Percentiles rank a stretch among this genome's conserved stretches.
phyloP scores from a whole-genome alignment of 2,113 vertebrate species.

The Grantiella picta region DNA sequence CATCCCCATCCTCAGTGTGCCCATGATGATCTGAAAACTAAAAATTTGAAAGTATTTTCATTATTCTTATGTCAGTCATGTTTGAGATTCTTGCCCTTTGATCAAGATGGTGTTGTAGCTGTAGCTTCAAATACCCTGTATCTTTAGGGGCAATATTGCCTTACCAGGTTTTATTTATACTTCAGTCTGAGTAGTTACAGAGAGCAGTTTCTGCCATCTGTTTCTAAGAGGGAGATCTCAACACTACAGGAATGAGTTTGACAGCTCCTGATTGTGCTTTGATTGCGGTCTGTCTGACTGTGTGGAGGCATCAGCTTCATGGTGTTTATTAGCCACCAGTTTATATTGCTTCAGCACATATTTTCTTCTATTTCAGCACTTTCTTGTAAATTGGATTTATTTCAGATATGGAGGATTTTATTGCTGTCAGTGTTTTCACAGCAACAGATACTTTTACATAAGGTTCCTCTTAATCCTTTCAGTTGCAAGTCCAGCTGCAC shows the following conservation, averaged over 20 bases:
- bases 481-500: background rate
- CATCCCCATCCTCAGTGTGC: background rate
- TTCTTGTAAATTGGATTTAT: background rate
- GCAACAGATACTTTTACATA: background rate
- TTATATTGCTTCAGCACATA: background rate
- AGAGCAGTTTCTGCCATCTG: background rate
- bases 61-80: background rate
- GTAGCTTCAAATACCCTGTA: background rate
- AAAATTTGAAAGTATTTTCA: background rate
- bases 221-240: background rate
- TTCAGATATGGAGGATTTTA: background rate
- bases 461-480: background rate
- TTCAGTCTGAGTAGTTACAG: background rate
- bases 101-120: background rate
- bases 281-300: background rate
- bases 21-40: background rate
- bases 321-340: background rate
- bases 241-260: background rate
- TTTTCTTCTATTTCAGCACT: background rate
- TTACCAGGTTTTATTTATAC: background rate
- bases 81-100: background rate
- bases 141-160: background rate
- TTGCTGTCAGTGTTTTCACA: background rate
- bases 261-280: background rate
- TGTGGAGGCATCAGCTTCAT: background rate